Evolutionary conservation across 35 echinoderm and acorn worm species (phyloP).

Genomic region (Ptychodera flava): DNA sequence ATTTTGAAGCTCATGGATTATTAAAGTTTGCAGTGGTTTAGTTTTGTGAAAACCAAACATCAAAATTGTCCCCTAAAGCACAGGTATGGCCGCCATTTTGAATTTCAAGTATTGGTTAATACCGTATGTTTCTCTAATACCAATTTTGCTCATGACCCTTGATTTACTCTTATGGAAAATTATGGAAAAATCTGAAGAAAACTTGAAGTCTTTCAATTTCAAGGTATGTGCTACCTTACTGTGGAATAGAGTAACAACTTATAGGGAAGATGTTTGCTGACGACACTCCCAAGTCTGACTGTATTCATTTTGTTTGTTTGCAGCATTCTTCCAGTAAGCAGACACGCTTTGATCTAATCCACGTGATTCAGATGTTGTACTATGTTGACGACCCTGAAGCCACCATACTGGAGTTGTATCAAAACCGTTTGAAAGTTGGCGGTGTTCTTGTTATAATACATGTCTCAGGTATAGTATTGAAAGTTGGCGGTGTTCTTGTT

Average conservation of each 20-base stretch:
- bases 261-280: neutral
- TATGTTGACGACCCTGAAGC: neutral
- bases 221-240: neutral
- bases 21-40: neutral
- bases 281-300: neutral
- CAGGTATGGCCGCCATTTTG: neutral
- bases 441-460: neutral
- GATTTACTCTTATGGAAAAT: too few relatives aligned
- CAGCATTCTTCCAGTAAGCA: neutral
- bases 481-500: too few relatives aligned
- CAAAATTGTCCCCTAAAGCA: neutral
- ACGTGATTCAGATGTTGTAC: neutral
- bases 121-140: neutral
- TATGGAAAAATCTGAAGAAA: neutral
- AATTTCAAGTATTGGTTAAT: neutral
- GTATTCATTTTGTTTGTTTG: neutral
- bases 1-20: neutral
- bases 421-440: neutral
- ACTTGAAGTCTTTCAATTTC: neutral
- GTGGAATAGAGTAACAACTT: neutral
- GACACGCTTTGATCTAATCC: neutral
- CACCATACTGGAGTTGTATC: neutral
- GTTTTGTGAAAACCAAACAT: neutral
- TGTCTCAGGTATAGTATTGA: neutral
- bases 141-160: too few relatives aligned